Conservation (phyloP, 2,113 vertebrate species). For the Anguilla japonica region DNA sequence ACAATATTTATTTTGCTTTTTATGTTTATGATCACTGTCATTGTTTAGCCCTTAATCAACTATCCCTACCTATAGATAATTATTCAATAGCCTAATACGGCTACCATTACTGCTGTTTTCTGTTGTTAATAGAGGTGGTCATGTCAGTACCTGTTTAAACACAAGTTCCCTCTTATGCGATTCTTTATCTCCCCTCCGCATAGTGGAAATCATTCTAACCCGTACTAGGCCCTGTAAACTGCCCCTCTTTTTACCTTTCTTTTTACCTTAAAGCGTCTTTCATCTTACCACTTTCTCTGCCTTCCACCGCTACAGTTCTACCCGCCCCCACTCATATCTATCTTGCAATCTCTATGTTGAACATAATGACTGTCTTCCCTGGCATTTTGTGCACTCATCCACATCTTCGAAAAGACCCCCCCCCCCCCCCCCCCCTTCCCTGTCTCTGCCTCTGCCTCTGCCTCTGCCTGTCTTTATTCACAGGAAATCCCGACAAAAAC, state of each 20-base stretch:
- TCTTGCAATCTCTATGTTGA: conserved; percentile 46
- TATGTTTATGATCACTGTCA: neutral
- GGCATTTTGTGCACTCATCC: conserved; percentile 33
- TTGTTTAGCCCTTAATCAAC: neutral
- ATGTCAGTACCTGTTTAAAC: conserved; percentile 61
- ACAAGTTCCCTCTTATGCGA: conserved; percentile 31
- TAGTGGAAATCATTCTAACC: conserved; percentile 14
- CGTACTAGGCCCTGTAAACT: conserved; percentile 24
- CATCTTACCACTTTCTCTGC: conserved; percentile 6
- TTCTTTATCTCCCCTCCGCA: conserved; percentile 3
- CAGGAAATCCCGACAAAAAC: conserved; percentile 27
- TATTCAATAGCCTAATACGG: neutral
- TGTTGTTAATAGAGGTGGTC: conserved; percentile 37
- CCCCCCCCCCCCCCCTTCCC: neutral
- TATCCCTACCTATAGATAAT: neutral
- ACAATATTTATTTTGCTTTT: neutral
- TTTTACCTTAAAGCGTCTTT: conserved; percentile 9
- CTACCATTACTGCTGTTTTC: neutral
- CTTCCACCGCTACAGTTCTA: conserved; percentile 45
- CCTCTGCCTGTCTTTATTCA: conserved; percentile 22
- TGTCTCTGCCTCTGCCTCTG: neutral
- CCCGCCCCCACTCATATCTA: conserved; percentile 66
- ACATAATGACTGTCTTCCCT: conserved; percentile 37
- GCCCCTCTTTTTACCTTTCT: neutral
- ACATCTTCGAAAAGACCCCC: conserved; percentile 23